Evolutionary conservation across 2,888 invertebrate species (phyloP).

Genomic region (Microplitis deprimator): DNA sequence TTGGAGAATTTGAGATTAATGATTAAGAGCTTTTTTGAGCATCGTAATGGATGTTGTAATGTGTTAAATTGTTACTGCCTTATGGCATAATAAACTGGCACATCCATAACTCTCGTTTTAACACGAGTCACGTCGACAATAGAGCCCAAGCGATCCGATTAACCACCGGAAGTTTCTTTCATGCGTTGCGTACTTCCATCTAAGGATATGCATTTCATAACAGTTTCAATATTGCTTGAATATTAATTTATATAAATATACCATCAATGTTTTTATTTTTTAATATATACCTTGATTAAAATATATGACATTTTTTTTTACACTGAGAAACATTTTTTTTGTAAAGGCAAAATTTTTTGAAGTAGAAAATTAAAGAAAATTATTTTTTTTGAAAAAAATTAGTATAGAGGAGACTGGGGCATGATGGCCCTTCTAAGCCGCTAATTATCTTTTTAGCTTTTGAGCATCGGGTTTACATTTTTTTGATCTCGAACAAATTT

Average conservation of each 20-base stretch:
- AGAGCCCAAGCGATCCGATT: slow-evolving; percentile 40
- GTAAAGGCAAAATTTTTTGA: too few relatives aligned
- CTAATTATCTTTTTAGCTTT: too few relatives aligned
- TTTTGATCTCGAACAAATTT: too few relatives aligned
- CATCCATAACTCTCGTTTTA: slow-evolving; percentile 20
- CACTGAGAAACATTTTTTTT: too few relatives aligned
- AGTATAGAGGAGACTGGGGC: too few relatives aligned
- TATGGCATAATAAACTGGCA: slow-evolving; percentile 13
- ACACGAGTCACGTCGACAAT: slow-evolving; percentile 29
- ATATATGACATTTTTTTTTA: not conserved
- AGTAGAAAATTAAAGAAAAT: too few relatives aligned
- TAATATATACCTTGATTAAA: not conserved
- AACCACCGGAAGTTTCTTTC: slow-evolving; percentile 40
- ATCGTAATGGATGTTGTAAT: not conserved
- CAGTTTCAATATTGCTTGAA: slow-evolving; percentile 33
- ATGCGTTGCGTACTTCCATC: slow-evolving; percentile 32
- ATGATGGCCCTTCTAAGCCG: too few relatives aligned
- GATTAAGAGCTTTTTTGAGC: not conserved
- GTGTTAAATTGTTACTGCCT: not conserved
- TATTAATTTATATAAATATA: slow-evolving; percentile 15
- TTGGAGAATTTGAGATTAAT: too few relatives aligned
- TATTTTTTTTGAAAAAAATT: too few relatives aligned
- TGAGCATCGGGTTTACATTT: too few relatives aligned
- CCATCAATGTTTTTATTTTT: not conserved
- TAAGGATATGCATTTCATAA: slow-evolving; percentile 40